Evolutionary conservation across 2,797 vertebrate species (phyloP), one percentile per base, ranked within the genome.

Genomic region (Myotis findleyi): DNA sequence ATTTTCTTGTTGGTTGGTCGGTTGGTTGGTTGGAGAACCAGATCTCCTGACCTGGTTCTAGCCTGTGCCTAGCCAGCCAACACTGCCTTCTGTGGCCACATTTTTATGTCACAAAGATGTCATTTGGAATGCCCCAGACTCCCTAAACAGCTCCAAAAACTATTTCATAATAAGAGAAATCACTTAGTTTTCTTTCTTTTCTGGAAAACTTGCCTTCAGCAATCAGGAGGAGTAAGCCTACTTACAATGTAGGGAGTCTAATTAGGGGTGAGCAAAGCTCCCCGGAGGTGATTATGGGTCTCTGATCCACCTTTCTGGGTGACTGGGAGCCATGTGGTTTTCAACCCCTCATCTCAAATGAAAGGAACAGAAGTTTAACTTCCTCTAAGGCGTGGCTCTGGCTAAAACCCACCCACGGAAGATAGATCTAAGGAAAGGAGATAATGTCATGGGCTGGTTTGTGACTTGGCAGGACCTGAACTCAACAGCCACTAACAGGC

Each of bases 341-440:
- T 84, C 72, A 73, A 47, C 6, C 57, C 17, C 82, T 91, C 55
- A 62, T 57, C 82, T 92, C 93, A 62, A 88, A 80, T 41, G n/a
- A 91, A n/a, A 88, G 59, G 76, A 75, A 62, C 64, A 84, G 79
- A 97, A 89, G 47, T 75, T 94, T 76, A 66, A 75, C 71, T 81
- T 94, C 77, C 30, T 96, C 87, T 82, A 25, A 81, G 87, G 41
- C 38, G 20, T 23, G 9, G 49, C 53, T 95, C 71, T 93, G 80
- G 75, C 75, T 69, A 71, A 72, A 86, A 68, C 36, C 49, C 77
- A 68, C 36, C 49, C 77, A 59, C 53, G 44, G 30, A 93, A 85
- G 87, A 89, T 68, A 73, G 91, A 69, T 93, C 14, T 21, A 66
- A 84, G 66, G 62, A 76, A 92, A 91, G 76, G 36, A 88, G 25